phyloP scores from a whole-genome alignment of 2,797 vertebrate genomes.

The Coreius guichenoti region DNA sequence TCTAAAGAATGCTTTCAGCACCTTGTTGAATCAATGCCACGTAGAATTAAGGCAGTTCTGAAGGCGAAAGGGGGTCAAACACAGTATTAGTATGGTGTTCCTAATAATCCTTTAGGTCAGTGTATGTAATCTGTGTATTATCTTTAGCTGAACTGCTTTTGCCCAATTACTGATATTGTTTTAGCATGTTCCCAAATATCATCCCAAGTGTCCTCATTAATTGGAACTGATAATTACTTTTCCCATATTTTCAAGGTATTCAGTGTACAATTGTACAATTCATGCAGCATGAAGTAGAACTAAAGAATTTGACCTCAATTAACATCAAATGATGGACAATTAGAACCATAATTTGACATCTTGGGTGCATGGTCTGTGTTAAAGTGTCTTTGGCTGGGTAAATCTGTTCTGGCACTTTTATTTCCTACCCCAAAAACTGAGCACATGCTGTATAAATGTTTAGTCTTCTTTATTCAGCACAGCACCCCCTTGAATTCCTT shows the following conservation, averaged over 20 bases:
- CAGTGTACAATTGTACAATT: background rate
- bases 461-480: conserved; percentile 8
- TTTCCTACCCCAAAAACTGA: background rate
- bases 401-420: background rate
- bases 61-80: too few species aligned
- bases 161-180: background rate
- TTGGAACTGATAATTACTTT: background rate
- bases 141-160: background rate
- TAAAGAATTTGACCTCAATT: background rate
- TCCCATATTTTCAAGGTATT: background rate
- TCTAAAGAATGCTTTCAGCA: too few species aligned
- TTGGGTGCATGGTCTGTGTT: background rate
- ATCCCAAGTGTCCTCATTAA: background rate
- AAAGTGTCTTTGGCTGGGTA: background rate
- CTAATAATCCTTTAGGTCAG: too few species aligned
- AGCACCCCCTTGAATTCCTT: background rate
- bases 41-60: too few species aligned
- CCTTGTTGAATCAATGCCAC: too few species aligned
- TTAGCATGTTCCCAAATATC: background rate
- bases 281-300: background rate
- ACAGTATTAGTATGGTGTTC: too few species aligned
- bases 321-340: background rate
- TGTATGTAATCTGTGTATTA: background rate
- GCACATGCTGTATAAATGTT: conserved; percentile 24
- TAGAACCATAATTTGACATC: background rate